Evolutionary conservation across 2,888 invertebrate species (phyloP), one percentile per base, ranked within the genome.

Genomic region (Pyralis farinalis): DNA sequence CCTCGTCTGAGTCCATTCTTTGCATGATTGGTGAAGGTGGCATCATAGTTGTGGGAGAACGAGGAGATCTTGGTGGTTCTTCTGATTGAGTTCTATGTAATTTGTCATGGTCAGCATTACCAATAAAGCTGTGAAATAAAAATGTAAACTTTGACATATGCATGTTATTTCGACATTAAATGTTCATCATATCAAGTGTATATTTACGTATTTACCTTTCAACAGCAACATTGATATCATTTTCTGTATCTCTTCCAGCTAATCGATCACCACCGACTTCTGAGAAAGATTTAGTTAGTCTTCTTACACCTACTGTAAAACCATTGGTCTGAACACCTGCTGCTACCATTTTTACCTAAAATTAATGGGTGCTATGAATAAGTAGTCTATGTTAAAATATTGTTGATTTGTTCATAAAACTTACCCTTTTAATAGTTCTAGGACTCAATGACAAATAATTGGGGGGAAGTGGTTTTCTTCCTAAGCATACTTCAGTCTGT

Each of bases 291-390:
- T 96, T 96, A 30, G 94, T 94, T 46, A 96, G 83, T 77, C 95
- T 94, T 55, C 96, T 90, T 32, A 61, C 59, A 43, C 87, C 89
- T 45, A 90, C 76, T 42, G 92, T 84, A 44, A 92, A 85, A 1
- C 96, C 96, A 78, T 97, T 97, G 1, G 96, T 97, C 84, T 97
- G 96, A 7, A 96, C 96, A 11, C 96, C 96, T 69, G 96, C 96
- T 7, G 96, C 96, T 32, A 96, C 95, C 93, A 96, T 96, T 76
- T 94, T 94, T 11, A 96, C 95, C 91, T 94, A 58, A 38, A 77
- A 57, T 9, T 34, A 22, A 34, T 25, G 3, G 1, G 8, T 28
- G 6, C 20, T 39, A 22, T 8, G 8, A 22, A 3, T 7, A 27
- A 7, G 12, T 7, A 25, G 12, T 10, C 3, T 21, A 16, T 10